Conservation (phyloP, 1,140 invertebrate genomes). For the Pectinophora gossypiella region DNA sequence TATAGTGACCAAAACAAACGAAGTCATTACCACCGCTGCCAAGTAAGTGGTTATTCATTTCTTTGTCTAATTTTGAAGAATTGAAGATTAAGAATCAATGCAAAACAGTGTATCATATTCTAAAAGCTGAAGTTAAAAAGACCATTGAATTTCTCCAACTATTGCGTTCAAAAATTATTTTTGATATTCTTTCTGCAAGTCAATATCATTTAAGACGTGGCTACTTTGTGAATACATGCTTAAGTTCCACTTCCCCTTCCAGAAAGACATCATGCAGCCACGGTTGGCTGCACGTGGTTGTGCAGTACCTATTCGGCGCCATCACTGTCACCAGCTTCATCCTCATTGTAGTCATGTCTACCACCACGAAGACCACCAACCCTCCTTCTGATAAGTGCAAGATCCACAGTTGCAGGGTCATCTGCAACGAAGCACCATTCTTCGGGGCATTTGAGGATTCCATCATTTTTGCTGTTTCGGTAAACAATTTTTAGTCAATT, state of each 20-base stretch:
- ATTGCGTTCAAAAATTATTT: background rate
- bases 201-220: too few relatives aligned
- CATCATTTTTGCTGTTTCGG: conserved; percentile 32
- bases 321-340: conserved; percentile 57
- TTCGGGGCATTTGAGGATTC: conserved; percentile 34
- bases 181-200: too few relatives aligned
- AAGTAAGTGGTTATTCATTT: too few relatives aligned
- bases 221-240: too few relatives aligned
- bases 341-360: conserved; percentile 44
- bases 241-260: too few relatives aligned
- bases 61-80: too few relatives aligned
- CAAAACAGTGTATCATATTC: too few relatives aligned
- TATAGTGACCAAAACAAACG: too few relatives aligned
- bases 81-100: too few relatives aligned
- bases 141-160: background rate
- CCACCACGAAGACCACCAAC: conserved; percentile 1
- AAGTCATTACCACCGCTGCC: too few relatives aligned
- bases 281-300: conserved; percentile 45
- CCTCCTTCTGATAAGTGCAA: conserved; percentile 11
- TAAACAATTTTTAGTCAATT: too few relatives aligned
- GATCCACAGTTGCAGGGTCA: conserved; percentile 30
- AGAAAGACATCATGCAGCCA: conserved; percentile 53
- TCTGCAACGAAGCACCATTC: conserved; percentile 33
- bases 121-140: background rate
- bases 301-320: conserved; percentile 42